Evolutionary conservation across 2,797 vertebrate genomes (phyloP), one percentile per base, ranked within the genome.

Genomic region (Pagetopsis macropterus): DNA sequence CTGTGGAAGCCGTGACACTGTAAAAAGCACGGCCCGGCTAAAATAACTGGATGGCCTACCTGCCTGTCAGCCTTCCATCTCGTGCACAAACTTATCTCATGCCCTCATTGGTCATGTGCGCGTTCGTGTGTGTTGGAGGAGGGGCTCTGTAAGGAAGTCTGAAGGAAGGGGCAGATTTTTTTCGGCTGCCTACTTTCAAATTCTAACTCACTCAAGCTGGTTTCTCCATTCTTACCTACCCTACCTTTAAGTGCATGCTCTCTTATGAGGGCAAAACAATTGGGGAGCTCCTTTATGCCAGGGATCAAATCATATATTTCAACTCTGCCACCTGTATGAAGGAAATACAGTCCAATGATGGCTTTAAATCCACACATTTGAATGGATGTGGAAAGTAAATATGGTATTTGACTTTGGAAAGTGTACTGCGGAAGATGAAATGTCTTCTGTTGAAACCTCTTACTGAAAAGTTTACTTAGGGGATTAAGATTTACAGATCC

Each of bases 301-400:
- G 37, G 12, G 19, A 65, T 66, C 51, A 58, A 77, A 72, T 65
- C 17, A 81, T 27, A 65, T 65, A 48, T 65, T 69, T 64, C 21
- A 55, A 21, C 65, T 54, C 5, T 6, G 50, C 60, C 63, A 23
- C 46, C 51, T 56, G 55, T 41, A 43, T 49, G 14, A 51, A 50
- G 49, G 23, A 63, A 50, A 40, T 43, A 1, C 41, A 65, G 27
- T 41, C 9, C 21, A 69, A 9, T 33, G 8, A 19, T 8, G 59
- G 43, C 21, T 58, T 58, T n/a, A 19, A 9, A 72, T 9, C 27
- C 16, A 33, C 23, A 33, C 49, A 17, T 41, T 61, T 43, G 51
- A 46, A 56, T 9, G 8, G 1, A 76, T 49, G 57, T 31, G 5
- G 8, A 48, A 59, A 60, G 7, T 12, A 66, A 45, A 60, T 16